A percentile compares a stretch with the other conserved stretches of the same genome.
phyloP scores from a whole-genome alignment of 2,888 invertebrate species.

The Scaptomyza tumidula region DNA sequence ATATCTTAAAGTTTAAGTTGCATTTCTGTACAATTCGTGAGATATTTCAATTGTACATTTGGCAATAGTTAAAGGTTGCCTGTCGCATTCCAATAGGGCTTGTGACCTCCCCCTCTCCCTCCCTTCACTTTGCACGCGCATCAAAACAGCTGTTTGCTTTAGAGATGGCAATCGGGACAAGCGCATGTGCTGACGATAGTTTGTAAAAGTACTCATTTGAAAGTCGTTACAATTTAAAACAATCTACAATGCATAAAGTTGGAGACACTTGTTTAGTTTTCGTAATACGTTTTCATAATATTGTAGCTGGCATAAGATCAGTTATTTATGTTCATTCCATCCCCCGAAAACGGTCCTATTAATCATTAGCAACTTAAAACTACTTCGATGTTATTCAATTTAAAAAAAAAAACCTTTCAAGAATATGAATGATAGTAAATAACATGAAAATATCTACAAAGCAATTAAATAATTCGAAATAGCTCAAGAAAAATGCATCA shows the following conservation, averaged over 20 bases:
- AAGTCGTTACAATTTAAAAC: conserved; percentile 23
- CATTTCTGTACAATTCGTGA: conserved; percentile 3
- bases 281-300: no score
- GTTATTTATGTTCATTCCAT: no score
- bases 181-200: conserved; percentile 37
- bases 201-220: conserved; percentile 20
- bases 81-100: conserved; percentile 65
- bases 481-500: not conserved
- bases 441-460: no score
- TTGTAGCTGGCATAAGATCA: no score
- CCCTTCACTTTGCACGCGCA: conserved; percentile 29
- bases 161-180: conserved; percentile 45
- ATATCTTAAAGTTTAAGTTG: not conserved
- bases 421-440: no score
- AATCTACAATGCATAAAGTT: not conserved
- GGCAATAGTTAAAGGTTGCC: conserved; percentile 33
- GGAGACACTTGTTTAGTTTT: not conserved
- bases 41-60: conserved; percentile 21
- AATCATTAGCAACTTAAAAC: not conserved
- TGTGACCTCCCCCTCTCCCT: conserved; percentile 61
- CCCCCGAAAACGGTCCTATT: no score
- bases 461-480: not conserved
- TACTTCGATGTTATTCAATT: not conserved
- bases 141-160: conserved; percentile 57
- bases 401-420: not conserved